A percentile compares a stretch with the other conserved stretches of the same genome.
Evolutionary conservation across 2,797 vertebrate genomes (phyloP).

Genomic region (Mus caroli): DNA sequence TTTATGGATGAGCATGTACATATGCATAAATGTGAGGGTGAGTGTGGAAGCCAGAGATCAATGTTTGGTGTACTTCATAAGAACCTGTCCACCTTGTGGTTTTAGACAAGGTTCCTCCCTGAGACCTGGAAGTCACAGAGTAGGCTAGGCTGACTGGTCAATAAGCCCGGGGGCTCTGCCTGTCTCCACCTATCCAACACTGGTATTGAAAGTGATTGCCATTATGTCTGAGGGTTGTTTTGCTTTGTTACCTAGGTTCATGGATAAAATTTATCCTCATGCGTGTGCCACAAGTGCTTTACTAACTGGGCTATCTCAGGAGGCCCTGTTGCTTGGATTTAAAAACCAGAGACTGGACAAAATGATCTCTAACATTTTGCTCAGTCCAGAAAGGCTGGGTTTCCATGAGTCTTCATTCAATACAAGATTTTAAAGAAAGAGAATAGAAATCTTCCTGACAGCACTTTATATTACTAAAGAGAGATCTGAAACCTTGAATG

Average conservation of each 20-base stretch:
- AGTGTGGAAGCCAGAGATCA: not conserved
- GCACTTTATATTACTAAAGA: constrained; percentile 36
- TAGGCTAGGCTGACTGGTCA: not conserved
- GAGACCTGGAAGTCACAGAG: not conserved
- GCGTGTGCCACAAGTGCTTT: not conserved
- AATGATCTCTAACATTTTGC: constrained; percentile 42
- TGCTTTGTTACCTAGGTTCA: not conserved
- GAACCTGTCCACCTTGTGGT: not conserved
- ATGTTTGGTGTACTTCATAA: not conserved
- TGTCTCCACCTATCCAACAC: not conserved
- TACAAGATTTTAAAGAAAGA: not conserved
- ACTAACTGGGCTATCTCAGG: not conserved
- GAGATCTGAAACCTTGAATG: constrained; percentile 45
- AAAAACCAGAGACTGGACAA: not conserved
- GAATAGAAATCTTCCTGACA: constrained; percentile 14
- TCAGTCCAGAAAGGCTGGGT: constrained; percentile 7
- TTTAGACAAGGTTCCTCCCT: not conserved
- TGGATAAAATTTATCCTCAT: not conserved
- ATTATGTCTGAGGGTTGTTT: not conserved
- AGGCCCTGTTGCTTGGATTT: not conserved
- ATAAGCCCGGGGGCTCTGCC: not conserved
- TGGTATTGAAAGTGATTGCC: not conserved
- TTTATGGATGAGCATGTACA: not conserved
- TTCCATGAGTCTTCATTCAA: not conserved
- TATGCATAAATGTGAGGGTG: not conserved